Base-by-base conservation (phyloP, 2,888 invertebrate species). In the Linyphia triangularis region DNA sequence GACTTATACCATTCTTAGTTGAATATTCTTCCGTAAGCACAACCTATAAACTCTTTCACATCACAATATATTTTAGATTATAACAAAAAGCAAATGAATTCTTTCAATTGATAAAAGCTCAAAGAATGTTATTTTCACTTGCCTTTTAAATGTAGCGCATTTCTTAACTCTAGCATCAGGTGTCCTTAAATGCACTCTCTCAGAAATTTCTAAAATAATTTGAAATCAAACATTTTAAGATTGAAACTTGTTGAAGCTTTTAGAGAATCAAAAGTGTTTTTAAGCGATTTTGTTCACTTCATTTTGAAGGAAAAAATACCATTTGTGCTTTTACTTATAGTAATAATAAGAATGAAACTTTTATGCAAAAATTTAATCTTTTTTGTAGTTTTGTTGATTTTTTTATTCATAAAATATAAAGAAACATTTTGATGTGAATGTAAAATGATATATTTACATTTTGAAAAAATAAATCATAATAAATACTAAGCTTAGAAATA, bases 111-210 rank as follows among this genome's bases (percentile, higher is more conserved):
- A 51, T 51, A 37, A 63, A 63, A 28, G 9, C n/a, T 33, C 24
- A n/a, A 40, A 63, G n/a, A 33, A 16, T 26, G 61, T 22, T 22
- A 43, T 19, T 73, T 40, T 37, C 40, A 24, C 61, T 37, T 33
- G 7, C 59, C 19, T 77, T 77, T 63, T 77, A 77, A 22, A 22
- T 10, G 28, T 57, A 59, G 30, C 30, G 26, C 22, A 63, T 59
- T 30, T 33, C 63, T 10, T 30, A 59, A 24, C 4, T 4, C 33
- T 4, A 51, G n/a, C 51, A 51, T 51, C 51, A 77, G 37, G 22
- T 37, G 26, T n/a, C 24, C 63, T 77, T 63, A 33, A 59, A 75
- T 37, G 61, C 40, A 37, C 33, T 77, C 57, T 4, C 24, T 28
- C 10, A 16, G 33, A 22, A 24, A 59, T 63, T 33, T 77, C 59